Conservation (phyloP, 2,888 invertebrate species). For the Philereme vetulata region DNA sequence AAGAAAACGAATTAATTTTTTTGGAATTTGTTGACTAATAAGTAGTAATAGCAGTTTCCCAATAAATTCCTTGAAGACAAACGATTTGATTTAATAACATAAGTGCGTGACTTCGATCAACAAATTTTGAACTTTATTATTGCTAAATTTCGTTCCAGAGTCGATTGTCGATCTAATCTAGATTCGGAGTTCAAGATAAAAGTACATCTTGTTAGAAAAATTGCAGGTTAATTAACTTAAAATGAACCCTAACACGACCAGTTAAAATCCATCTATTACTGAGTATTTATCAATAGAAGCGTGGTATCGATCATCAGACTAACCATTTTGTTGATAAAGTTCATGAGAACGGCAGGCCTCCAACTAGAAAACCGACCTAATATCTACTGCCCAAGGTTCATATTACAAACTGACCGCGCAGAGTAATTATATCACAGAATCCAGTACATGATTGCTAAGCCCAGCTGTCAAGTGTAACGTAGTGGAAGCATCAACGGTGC, state of each 20-base stretch:
- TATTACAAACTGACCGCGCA: conserved; percentile 7
- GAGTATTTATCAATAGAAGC: neutral
- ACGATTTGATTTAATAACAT: no score
- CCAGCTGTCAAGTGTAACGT: conserved; percentile 38
- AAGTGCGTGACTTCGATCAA: no score
- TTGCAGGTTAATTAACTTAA: neutral
- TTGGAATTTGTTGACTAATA: no score
- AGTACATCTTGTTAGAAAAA: neutral
- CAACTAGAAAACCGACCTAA: conserved; percentile 5
- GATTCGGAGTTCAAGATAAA: neutral
- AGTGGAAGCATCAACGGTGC: conserved; percentile 32
- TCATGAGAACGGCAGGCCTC: neutral
- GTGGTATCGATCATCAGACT: neutral
- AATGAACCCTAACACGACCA: neutral
- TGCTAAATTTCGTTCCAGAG: neutral
- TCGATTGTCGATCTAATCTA: neutral
- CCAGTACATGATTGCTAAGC: conserved; percentile 28
- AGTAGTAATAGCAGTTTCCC: no score
- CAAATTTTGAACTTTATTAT: neutral
- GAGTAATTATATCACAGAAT: conserved; percentile 18
- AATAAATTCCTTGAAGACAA: no score
- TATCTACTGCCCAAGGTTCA: conserved; percentile 6
- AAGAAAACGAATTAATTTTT: no score
- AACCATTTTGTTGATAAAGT: neutral
- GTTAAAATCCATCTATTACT: neutral